Percentiles rank a stretch among this genome's conserved stretches.
Evolutionary conservation across 1,140 invertebrate species (phyloP).

Genomic region (Dolichoris vasculosae): DNA sequence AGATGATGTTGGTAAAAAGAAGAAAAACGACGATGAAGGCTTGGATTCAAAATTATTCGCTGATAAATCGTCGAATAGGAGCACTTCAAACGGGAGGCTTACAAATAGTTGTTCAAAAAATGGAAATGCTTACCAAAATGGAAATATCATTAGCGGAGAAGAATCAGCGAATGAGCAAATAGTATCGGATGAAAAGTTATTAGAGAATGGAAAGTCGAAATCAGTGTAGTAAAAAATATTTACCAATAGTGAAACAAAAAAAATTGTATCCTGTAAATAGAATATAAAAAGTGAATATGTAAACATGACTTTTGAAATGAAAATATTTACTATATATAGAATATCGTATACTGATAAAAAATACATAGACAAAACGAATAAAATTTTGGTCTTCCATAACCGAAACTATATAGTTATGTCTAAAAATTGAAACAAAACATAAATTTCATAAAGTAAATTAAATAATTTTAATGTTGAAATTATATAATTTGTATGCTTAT

Average conservation of each 20-base stretch:
- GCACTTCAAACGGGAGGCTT: neutral
- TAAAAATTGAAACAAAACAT: neutral
- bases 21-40: constrained; percentile 12
- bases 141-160: neutral
- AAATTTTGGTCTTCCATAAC: neutral
- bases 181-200: neutral
- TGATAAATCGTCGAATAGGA: constrained; percentile 55
- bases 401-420: no score
- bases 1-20: constrained; percentile 41
- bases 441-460: neutral
- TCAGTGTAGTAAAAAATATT: neutral
- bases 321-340: neutral
- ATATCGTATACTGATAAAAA: neutral
- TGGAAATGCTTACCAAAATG: neutral
- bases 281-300: neutral
- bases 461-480: neutral
- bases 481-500: no score
- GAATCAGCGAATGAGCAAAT: neutral
- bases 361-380: neutral
- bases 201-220: constrained; percentile 30
- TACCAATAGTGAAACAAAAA: neutral
- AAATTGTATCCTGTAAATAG: constrained; percentile 22
- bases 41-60: constrained; percentile 25
- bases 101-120: neutral
- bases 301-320: neutral